These are phyloP conservation scores for Amblyteles armatorius DNA, from an alignment of 2,888 invertebrate species.

Conservation along the genomic window DNA sequence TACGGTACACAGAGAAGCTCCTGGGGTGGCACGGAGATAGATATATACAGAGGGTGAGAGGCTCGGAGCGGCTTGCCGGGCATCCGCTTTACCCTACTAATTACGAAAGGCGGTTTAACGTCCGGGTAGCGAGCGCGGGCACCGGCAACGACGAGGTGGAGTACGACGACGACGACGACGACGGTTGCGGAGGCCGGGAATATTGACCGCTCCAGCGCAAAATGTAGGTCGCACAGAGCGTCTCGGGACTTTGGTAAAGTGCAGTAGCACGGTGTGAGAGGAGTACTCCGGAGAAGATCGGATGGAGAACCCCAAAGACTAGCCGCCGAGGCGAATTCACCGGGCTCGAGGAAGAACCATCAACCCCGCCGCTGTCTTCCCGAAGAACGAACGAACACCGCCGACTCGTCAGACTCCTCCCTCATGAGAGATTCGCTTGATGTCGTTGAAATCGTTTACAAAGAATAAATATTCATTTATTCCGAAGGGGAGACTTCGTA, in stretches of 20 bases:
- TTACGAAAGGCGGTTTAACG: slow-evolving; percentile 68
- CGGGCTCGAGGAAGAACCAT: slow-evolving; percentile 7
- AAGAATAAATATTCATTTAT: slow-evolving; percentile 26
- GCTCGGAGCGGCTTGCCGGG: slow-evolving; percentile 45
- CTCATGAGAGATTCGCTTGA: slow-evolving; percentile 2
- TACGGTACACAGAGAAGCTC: slow-evolving; percentile 15
- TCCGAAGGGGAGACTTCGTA: not conserved
- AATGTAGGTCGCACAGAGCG: slow-evolving; percentile 66
- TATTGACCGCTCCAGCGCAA: slow-evolving; percentile 66
- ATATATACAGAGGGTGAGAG: slow-evolving; percentile 1
- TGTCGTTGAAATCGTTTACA: slow-evolving; percentile 25
- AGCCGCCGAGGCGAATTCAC: not conserved
- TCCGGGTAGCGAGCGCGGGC: slow-evolving; percentile 47
- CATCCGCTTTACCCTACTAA: slow-evolving; percentile 67
- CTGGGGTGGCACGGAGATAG: slow-evolving; percentile 17
- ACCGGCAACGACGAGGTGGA: slow-evolving; percentile 16
- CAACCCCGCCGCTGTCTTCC: not conserved
- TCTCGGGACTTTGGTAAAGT: slow-evolving; percentile 65
- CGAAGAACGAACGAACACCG: not conserved
- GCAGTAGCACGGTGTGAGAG: slow-evolving; percentile 47
- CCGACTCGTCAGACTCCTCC: not conserved
- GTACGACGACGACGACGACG: slow-evolving; percentile 44
- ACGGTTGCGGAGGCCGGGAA: slow-evolving; percentile 56
- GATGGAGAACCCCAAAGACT: slow-evolving; percentile 32
- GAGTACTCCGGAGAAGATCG: slow-evolving; percentile 39